Percentiles rank a stretch among this genome's conserved stretches.
Conservation (phyloP, 2,888 invertebrate species). For the Plagiodera versicolora region DNA sequence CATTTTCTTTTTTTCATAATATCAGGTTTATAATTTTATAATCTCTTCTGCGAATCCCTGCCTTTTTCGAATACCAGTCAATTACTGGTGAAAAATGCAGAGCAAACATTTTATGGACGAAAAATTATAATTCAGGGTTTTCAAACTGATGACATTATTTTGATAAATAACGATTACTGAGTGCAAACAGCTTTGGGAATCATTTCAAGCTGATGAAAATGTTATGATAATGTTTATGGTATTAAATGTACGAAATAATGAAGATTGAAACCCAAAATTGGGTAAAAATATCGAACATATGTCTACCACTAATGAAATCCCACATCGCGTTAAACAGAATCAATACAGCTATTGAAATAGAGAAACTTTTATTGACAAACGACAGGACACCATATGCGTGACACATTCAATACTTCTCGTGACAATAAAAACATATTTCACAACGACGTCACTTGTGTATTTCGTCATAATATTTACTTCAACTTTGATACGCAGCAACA, state of each 20-base stretch:
- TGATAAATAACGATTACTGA: constrained; percentile 51
- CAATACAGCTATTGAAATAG: constrained; percentile 37
- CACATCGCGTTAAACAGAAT: constrained; percentile 47
- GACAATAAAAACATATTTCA: constrained; percentile 46
- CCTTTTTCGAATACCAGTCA: constrained; percentile 43
- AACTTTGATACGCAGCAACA: constrained; percentile 57
- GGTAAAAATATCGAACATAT: too few relatives aligned
- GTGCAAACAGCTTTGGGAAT: too few relatives aligned
- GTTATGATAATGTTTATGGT: too few relatives aligned
- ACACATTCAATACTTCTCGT: constrained; percentile 39
- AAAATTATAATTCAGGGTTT: constrained; percentile 48
- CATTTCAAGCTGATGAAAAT: too few relatives aligned
- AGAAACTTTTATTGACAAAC: constrained; percentile 41
- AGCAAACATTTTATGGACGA: constrained; percentile 39
- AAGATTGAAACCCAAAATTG: too few relatives aligned
- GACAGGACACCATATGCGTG: constrained; percentile 41
- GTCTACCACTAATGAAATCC: constrained; percentile 42
- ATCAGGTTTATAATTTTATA: constrained; percentile 38
- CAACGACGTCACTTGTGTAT: constrained; percentile 44
- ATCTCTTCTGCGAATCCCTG: constrained; percentile 34
- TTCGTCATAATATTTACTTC: constrained; percentile 64
- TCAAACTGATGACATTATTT: constrained; percentile 45
- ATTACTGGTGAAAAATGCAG: constrained; percentile 44
- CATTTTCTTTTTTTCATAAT: constrained; percentile 21
- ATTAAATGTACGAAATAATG: too few relatives aligned